Evolutionary conservation across 2,888 invertebrate species (phyloP), one percentile per base, ranked within the genome.

Genomic region (Aleiodes testaceus): DNA sequence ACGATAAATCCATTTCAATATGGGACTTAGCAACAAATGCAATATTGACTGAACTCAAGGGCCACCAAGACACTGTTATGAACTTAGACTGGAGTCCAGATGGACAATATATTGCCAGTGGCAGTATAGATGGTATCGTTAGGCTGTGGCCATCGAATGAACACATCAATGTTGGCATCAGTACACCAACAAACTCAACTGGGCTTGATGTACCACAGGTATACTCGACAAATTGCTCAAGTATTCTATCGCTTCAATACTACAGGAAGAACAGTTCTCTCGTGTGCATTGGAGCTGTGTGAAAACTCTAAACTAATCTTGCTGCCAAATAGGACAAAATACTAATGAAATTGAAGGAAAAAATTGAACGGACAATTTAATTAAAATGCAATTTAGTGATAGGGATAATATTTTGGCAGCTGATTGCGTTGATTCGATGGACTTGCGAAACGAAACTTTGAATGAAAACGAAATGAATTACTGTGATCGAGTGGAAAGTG

Each of bases 81-180:
- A 84, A 86, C 79, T 79, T 87, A 70, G 87, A 87, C 69, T 87
- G 87, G 87, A 87, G 87, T 74, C 78, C 80, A 0, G 87, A 87
- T 77, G 85, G 87, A n/a, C 86, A 86, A 68, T 87, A 82, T 69
- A 86, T 87, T 63, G 85, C 85, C 1, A 87, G 87, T 73, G 85
- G 84, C 30, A 87, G 87, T 74, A 76, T 84, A 49, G 87, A 86
- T 71, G 86, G 87, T 53, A 79, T 81, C 22, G 83, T 87, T 47
- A 79, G 84, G 59, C 75, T 87, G 12, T 87, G 87, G 87, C 81
- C 87, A 59, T 83, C 85, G 16, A 83, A 84, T 53, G 80, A 83
- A 63, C 77, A 81, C 69, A 77, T 78, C 47, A 76, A 79, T 61
- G 85, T 81, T 76, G 72, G 68, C 80, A 83, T 72, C 78, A 86